Conservation (phyloP, 2,888 invertebrate species). For the Pantelozetes paolii region DNA sequence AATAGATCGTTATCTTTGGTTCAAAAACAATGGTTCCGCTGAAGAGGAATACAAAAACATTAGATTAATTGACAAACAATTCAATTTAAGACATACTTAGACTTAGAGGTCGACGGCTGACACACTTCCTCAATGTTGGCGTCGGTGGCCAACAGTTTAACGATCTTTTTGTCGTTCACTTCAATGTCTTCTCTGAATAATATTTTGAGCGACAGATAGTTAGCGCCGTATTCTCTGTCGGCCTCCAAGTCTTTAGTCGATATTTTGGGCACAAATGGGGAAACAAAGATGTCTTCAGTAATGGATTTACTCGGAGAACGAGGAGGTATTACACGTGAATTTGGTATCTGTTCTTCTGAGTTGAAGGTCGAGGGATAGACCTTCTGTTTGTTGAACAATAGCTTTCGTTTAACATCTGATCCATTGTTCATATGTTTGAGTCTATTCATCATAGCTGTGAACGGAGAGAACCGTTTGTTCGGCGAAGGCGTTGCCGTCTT, state of each 20-base stretch:
- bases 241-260: constrained; percentile 11
- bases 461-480: constrained; percentile 17
- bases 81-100: not conserved
- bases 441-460: constrained; percentile 29
- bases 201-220: constrained; percentile 22
- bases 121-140: not conserved
- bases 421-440: not conserved
- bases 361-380: constrained; percentile 32
- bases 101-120: constrained; percentile 6
- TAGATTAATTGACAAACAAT: not conserved
- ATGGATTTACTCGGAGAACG: constrained; percentile 8
- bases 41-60: not conserved
- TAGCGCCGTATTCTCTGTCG: constrained; percentile 28
- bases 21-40: not conserved
- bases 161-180: constrained; percentile 6
- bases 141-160: constrained; percentile 6
- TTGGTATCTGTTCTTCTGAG: constrained; percentile 2
- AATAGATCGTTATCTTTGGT: not conserved
- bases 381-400: constrained; percentile 31
- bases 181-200: constrained; percentile 18
- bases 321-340: constrained; percentile 1
- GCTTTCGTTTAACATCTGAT: constrained; percentile 23
- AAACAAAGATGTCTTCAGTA: constrained; percentile 10
- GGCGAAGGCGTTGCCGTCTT: constrained; percentile 5
- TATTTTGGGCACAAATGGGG: constrained; percentile 19